These are phyloP conservation scores for Sula dactylatra DNA, from an alignment of 2,113 vertebrate genomes.

Conservation along the genomic window DNA sequence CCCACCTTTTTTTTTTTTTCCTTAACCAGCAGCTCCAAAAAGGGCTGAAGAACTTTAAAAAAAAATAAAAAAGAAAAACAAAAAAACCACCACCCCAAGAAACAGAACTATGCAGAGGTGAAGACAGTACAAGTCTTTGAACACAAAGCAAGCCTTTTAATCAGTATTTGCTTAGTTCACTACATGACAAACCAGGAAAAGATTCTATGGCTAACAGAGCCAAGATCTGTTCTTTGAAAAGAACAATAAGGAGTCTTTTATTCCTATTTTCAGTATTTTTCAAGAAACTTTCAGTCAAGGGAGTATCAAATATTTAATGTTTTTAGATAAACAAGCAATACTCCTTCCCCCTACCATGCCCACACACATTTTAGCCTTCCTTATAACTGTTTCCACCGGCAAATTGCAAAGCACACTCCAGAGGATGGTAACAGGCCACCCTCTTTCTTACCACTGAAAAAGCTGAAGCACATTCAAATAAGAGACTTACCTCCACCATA, in stretches of 20 bases:
- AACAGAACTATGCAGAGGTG: background rate
- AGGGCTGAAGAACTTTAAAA: background rate
- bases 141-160: background rate
- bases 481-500: background rate
- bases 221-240: background rate
- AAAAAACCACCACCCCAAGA: background rate
- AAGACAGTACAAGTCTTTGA: background rate
- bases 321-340: background rate
- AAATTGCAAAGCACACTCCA: conserved; percentile 38
- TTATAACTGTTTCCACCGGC: background rate
- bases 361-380: background rate
- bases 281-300: background rate
- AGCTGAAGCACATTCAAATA: conserved; percentile 21
- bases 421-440: background rate
- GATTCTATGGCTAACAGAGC: background rate
- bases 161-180: background rate
- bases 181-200: background rate
- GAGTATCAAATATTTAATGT: background rate
- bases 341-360: background rate
- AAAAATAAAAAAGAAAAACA: too few species aligned
- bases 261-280: background rate
- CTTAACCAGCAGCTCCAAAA: background rate
- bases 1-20: background rate
- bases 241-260: background rate
- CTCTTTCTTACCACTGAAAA: background rate